These are phyloP conservation scores for Cyanoramphus novaezelandiae DNA, from an alignment of 2,113 vertebrate genomes.

Conservation along the genomic window DNA sequence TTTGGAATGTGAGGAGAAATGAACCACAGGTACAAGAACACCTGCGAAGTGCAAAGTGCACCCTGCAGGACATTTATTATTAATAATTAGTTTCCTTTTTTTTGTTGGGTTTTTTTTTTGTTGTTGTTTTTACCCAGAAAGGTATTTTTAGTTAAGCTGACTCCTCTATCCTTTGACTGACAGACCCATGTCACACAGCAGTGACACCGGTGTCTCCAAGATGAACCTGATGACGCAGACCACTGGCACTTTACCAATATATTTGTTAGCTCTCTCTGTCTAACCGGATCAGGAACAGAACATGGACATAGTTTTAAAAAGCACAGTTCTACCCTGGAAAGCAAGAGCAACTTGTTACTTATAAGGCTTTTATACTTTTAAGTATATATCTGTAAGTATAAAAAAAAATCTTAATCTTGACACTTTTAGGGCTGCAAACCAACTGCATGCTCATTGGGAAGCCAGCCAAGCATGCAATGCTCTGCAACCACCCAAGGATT, in stretches of 20 bases:
- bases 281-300: background rate
- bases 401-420: background rate
- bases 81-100: background rate
- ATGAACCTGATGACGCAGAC: background rate
- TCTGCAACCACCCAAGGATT: background rate
- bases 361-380: background rate
- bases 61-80: background rate
- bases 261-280: background rate
- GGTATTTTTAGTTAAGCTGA: background rate
- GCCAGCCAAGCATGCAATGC: background rate
- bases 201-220: rapidly evolving
- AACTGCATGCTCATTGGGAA: background rate
- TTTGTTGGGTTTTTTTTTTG: background rate
- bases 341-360: background rate
- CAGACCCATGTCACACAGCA: background rate
- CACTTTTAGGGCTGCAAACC: background rate
- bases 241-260: background rate
- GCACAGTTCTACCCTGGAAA: background rate
- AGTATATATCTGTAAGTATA: background rate
- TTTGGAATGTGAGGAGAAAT: background rate
- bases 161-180: background rate
- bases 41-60: background rate
- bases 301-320: background rate
- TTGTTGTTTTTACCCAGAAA: background rate
- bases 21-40: background rate